Base-by-base conservation (phyloP, 2,888 invertebrate genomes). In the Deilephila elpenor region DNA sequence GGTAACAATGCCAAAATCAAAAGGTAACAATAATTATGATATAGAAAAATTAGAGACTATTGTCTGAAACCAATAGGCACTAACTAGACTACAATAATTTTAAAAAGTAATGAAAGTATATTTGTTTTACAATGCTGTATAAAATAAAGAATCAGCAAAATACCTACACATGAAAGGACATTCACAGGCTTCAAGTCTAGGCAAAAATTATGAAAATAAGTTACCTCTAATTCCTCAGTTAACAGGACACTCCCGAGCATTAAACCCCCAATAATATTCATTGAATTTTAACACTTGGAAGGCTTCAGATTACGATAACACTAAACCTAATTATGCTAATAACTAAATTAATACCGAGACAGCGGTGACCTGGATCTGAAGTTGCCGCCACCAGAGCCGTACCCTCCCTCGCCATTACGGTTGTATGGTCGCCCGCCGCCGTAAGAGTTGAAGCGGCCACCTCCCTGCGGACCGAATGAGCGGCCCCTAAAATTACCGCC, bases 271-370 rank as follows among this genome's bases (percentile, higher is more conserved):
- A 92, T 67, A 51, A 17, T 89, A 90, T 91, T 81, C 91, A 92
- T 91, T 89, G 93, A 93, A 94, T 93, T 92, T 88, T 89, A 93
- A 91, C 89, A 93, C 93, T 91, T 89, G 91, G 92, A 94, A 94
- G 94, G 94, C 94, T 94, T 94, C 94, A 93, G 94, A 94, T 93
- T 91, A 93, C 93, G 89, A 90, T 94, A 93, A 94, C 93, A 94
- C 94, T 94, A 94, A 91, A 93, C 93, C 93, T 93, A 94, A 91
- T 82, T 84, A 85, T 84, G 89, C 86, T 91, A 92, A 88, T 87
- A 88, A 86, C 92, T 94, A 93, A 88, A 88, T 92, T 93, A 94
- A 90, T 93, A 93, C 85, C 94, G 92, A 82, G 91, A 89, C 85
- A 92, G 84, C 44, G 94, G 94, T 85, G 94, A 94, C 87, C 94